Conservation (phyloP, 2,888 invertebrate species). For the Synanthedon tipuliformis region DNA sequence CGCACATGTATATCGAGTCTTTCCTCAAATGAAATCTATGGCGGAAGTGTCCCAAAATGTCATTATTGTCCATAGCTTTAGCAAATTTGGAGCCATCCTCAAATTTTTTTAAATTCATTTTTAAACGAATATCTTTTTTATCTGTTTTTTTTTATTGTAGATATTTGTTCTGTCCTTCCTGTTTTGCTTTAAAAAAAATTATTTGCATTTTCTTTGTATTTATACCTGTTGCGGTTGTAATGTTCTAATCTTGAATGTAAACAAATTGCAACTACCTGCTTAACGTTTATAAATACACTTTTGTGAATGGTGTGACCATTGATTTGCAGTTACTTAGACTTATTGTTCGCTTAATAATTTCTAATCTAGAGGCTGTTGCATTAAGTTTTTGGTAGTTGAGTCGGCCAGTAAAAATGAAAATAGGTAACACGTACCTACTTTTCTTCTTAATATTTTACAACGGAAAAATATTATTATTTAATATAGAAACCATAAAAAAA, state of each 20-base stretch:
- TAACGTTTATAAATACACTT: not conserved
- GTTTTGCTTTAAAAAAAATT: not conserved
- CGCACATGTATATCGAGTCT: conserved; percentile 45
- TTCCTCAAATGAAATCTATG: conserved; percentile 39
- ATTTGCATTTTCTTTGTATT: not conserved
- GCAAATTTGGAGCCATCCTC: conserved; percentile 32
- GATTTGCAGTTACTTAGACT: not conserved
- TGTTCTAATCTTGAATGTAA: not conserved
- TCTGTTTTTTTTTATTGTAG: too few relatives aligned
- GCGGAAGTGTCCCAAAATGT: conserved; percentile 34
- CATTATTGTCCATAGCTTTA: conserved; percentile 39
- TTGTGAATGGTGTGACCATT: not conserved
- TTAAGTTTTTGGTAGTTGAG: too few relatives aligned
- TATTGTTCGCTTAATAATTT: too few relatives aligned
- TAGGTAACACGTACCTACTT: too few relatives aligned
- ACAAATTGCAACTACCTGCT: not conserved
- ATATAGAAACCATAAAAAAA: too few relatives aligned
- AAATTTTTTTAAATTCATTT: conserved; percentile 13
- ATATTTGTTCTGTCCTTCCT: too few relatives aligned
- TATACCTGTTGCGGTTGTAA: not conserved
- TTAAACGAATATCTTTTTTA: not conserved
- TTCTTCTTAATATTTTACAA: too few relatives aligned
- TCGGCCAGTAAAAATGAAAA: too few relatives aligned
- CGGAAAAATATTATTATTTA: too few relatives aligned
- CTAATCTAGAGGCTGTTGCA: too few relatives aligned